A percentile compares a stretch with the other conserved stretches of the same genome.
phyloP scores from a whole-genome alignment of 2,113 vertebrate genomes.

The Chamaetylas fuelleborni region DNA sequence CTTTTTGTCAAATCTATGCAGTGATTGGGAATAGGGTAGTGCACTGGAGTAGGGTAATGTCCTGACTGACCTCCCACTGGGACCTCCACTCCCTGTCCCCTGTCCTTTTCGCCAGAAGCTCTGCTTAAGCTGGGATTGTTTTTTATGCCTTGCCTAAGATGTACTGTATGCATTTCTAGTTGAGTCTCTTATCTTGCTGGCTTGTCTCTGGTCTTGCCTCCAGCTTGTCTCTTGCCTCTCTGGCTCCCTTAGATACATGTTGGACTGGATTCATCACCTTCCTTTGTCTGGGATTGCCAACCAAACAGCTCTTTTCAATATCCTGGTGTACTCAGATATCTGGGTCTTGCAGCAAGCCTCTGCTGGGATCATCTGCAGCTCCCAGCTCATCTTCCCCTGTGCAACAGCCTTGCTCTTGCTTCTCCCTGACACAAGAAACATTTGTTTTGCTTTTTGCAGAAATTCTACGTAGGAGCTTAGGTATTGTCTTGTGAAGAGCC shows the following conservation, averaged over 20 bases:
- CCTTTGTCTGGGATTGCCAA: not conserved
- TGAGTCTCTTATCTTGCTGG: not conserved
- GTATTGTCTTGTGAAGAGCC: rapidly evolving
- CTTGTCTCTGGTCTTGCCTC: not conserved
- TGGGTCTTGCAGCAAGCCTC: not conserved
- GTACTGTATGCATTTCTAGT: not conserved
- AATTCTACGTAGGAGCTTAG: not conserved
- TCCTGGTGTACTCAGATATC: not conserved
- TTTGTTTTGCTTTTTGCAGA: not conserved
- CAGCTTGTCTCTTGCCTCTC: not conserved
- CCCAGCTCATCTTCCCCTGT: not conserved
- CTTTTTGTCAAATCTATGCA: not conserved
- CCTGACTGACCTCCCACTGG: not conserved
- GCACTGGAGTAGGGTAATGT: not conserved
- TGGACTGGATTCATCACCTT: not conserved
- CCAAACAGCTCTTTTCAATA: not conserved
- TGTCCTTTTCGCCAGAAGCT: not conserved
- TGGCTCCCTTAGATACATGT: not conserved
- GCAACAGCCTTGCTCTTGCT: not conserved
- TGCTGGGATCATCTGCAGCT: not conserved
- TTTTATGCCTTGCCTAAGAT: not conserved
- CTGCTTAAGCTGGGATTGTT: not conserved
- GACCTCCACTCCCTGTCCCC: not conserved
- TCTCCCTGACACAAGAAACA: not conserved
- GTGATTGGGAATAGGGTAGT: not conserved